Conservation (phyloP, 92 coral and sea anemone genomes). For the Meandrina meandrites region DNA sequence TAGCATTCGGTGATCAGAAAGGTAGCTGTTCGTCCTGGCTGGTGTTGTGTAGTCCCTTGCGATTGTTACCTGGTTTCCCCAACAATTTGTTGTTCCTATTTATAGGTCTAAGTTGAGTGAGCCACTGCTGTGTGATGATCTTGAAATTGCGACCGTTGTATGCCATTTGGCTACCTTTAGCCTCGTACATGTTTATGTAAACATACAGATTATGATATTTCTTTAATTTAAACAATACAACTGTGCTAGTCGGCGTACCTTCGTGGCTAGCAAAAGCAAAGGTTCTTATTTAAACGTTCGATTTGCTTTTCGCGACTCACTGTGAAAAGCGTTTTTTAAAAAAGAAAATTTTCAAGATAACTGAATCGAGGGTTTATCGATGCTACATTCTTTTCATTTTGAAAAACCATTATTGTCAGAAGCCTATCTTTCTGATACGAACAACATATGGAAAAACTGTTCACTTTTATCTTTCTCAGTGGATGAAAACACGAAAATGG, state of each 20-base stretch:
- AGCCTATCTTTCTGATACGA: conserved; percentile 15
- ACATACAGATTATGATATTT: conserved; percentile 2
- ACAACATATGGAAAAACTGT: neutral
- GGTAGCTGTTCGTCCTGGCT: no score
- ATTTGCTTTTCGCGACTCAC: neutral
- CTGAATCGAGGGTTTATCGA: conserved; percentile 6
- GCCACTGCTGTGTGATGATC: no score
- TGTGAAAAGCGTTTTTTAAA: neutral
- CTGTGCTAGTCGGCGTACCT: neutral
- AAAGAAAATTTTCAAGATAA: neutral
- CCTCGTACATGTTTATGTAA: neutral
- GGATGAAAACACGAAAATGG: neutral
- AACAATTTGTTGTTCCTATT: no score
- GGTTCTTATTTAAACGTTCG: neutral
- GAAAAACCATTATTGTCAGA: neutral
- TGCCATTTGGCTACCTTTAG: neutral
- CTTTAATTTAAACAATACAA: neutral
- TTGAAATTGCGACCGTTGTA: neutral
- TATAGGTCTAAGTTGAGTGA: no score
- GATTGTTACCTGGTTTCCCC: no score
- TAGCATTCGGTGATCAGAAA: neutral
- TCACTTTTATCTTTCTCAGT: neutral
- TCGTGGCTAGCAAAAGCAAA: neutral
- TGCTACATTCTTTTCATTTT: conserved; percentile 16
- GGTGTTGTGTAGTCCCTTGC: no score